Evolutionary conservation across 1,140 invertebrate genomes (phyloP).

Genomic region (Matsumurasca onukii): DNA sequence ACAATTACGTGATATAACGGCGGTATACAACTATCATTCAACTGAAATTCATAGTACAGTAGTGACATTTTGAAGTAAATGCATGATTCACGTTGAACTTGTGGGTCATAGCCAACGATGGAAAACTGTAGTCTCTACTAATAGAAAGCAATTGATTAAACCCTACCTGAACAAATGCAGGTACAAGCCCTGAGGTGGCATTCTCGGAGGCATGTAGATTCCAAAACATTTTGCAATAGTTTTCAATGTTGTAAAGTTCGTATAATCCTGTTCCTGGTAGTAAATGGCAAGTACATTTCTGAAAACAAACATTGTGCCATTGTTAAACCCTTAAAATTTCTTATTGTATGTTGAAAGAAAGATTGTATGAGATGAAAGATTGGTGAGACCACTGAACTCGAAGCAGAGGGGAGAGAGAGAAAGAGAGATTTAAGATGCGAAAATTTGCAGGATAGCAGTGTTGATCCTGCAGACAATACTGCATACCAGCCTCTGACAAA

Average conservation of each 20-base stretch:
- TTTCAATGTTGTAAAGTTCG: slow-evolving; percentile 28
- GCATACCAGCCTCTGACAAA: no score
- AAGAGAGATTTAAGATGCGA: no score
- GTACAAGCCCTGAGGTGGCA: slow-evolving; percentile 34
- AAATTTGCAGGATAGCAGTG: no score
- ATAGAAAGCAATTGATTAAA: not conserved
- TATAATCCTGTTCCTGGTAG: slow-evolving; percentile 33
- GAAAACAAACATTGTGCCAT: no score
- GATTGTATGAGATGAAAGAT: no score
- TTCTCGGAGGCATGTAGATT: slow-evolving; percentile 28
- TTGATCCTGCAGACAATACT: no score
- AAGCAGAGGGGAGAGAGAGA: no score
- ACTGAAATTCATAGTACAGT: not conserved
- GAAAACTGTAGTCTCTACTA: not conserved
- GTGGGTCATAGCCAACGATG: not conserved
- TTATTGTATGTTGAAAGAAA: no score
- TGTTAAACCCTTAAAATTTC: no score
- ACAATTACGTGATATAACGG: not conserved
- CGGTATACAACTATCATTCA: not conserved
- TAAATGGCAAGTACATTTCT: slow-evolving; percentile 36
- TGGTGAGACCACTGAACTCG: no score
- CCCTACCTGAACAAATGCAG: slow-evolving; percentile 32
- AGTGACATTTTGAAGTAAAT: not conserved
- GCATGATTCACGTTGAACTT: not conserved
- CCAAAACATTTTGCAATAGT: slow-evolving; percentile 35